A percentile compares a stretch with the other conserved stretches of the same genome.
These are phyloP conservation scores for Neomonachus schauinslandi DNA, from an alignment of 2,113 vertebrate species.

Conservation along the genomic window DNA sequence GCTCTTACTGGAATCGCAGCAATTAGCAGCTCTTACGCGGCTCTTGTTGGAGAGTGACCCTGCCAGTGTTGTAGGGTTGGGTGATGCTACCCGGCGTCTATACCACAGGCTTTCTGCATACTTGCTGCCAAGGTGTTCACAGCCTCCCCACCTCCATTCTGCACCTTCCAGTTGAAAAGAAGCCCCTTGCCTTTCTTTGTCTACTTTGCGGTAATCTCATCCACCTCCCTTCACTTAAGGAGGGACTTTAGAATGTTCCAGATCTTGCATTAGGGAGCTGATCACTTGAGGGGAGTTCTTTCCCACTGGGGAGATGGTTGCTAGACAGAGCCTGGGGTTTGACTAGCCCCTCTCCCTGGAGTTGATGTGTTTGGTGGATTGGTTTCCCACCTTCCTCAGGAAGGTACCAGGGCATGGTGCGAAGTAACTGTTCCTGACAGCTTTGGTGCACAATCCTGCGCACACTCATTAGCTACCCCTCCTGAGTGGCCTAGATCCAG, in stretches of 20 bases:
- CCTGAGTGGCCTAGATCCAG: too few species aligned
- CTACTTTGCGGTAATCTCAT: background rate
- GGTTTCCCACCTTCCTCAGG: background rate
- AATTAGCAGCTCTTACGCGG: conserved; percentile 71
- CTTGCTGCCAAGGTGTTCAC: background rate
- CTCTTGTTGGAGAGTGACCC: conserved; percentile 14
- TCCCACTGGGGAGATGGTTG: background rate
- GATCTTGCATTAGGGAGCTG: background rate
- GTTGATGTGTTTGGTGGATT: background rate
- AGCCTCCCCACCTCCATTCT: background rate
- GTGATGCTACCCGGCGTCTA: background rate
- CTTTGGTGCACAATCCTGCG: background rate
- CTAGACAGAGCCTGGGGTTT: background rate
- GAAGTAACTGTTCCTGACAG: background rate
- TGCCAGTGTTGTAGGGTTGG: background rate
- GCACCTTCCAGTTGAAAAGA: background rate
- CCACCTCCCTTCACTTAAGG: background rate
- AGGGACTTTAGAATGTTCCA: background rate
- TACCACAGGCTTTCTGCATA: background rate
- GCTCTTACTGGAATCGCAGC: conserved; percentile 64
- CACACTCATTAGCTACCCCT: background rate
- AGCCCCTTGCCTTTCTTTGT: conserved; percentile 48
- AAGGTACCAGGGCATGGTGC: background rate
- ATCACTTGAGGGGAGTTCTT: background rate
- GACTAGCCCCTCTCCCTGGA: background rate